phyloP scores from a whole-genome alignment of 2,888 invertebrate species.

The Caenorhabditis angaria region DNA sequence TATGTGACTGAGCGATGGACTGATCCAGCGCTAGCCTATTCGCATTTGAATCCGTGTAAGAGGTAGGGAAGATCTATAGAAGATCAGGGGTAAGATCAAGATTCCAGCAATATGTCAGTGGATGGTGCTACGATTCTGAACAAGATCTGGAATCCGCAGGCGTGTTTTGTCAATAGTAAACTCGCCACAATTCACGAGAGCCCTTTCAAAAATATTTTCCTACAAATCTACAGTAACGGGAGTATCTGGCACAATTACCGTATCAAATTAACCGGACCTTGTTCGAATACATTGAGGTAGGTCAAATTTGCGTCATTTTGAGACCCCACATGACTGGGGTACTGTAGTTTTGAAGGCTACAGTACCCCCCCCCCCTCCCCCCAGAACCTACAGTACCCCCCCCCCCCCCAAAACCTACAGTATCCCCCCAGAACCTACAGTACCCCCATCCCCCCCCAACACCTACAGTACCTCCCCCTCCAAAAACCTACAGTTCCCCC shows the following conservation, averaged over 20 bases:
- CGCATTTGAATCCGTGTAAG: slow-evolving; percentile 71
- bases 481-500: too few relatives aligned
- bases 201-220: slow-evolving; percentile 71
- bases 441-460: too few relatives aligned
- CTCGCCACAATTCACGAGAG: slow-evolving; percentile 65
- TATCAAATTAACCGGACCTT: slow-evolving; percentile 54
- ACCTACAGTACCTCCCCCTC: too few relatives aligned
- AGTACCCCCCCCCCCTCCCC: too few relatives aligned
- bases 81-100: neutral
- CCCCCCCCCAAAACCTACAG: too few relatives aligned
- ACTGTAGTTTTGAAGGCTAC: too few relatives aligned
- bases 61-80: slow-evolving; percentile 45
- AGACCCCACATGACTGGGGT: too few relatives aligned
- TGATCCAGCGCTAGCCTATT: slow-evolving; percentile 68
- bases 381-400: too few relatives aligned
- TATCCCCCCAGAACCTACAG: too few relatives aligned
- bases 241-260: slow-evolving; percentile 72
- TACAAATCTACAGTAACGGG: slow-evolving; percentile 71
- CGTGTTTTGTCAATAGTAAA: slow-evolving; percentile 71
- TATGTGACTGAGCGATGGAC: slow-evolving; percentile 72
- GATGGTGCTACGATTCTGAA: slow-evolving; percentile 67
- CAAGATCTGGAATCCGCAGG: slow-evolving; percentile 70
- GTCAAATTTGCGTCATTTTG: too few relatives aligned
- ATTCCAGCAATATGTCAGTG: slow-evolving; percentile 68
- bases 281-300: slow-evolving; percentile 51